Conservation (phyloP, 37 sponge, comb jelly and placozoan genomes). For the Crambe crambe region DNA sequence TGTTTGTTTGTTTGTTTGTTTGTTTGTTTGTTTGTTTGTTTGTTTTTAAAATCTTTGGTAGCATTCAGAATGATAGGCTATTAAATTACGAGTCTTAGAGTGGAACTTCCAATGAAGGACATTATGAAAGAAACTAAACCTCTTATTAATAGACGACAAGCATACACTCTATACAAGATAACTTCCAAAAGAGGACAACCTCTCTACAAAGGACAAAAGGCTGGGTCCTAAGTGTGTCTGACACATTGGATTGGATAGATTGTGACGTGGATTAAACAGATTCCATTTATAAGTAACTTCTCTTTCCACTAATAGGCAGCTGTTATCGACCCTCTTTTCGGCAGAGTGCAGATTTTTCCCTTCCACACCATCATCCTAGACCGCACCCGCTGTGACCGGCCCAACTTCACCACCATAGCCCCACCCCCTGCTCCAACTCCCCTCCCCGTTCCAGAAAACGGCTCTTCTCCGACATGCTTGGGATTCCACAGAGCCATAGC, state of each 20-base stretch:
- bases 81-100: not conserved
- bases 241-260: too few species aligned
- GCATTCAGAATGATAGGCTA: too few species aligned
- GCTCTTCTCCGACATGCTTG: not conserved
- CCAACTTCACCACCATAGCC: conserved; percentile 4
- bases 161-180: not conserved
- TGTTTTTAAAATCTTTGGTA: too few species aligned
- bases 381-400: conserved; percentile 12
- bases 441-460: not conserved
- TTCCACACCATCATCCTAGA: conserved; percentile 41
- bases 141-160: not conserved
- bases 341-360: conserved; percentile 1
- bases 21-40: too few species aligned
- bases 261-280: too few species aligned
- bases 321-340: not conserved
- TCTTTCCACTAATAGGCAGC: conserved; percentile 1
- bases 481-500: not conserved
- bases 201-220: too few species aligned
- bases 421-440: conserved; percentile 15
- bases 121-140: not conserved
- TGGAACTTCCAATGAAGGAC: not conserved
- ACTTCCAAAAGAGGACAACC: not conserved
- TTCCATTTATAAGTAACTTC: too few species aligned
- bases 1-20: too few species aligned
- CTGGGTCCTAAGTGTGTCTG: too few species aligned